Evolutionary conservation across 1,140 invertebrate genomes (phyloP).

Genomic region (Anastatus disparis): DNA sequence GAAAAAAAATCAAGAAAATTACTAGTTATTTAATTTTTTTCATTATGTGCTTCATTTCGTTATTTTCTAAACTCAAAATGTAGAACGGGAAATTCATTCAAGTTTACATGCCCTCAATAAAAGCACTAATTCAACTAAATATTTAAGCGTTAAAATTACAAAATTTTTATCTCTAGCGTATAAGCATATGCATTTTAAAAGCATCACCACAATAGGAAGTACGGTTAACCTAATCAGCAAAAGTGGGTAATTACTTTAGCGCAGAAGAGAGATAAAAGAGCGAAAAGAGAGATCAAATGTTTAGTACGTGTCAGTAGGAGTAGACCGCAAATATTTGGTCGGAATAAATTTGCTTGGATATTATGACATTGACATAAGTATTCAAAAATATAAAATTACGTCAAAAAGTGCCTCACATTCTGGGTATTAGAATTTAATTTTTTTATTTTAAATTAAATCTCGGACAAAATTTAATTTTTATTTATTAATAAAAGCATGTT

Average conservation of each 20-base stretch:
- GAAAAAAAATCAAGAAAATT: too few relatives aligned
- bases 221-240: conserved; percentile 5
- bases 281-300: conserved; percentile 1
- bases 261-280: too few relatives aligned
- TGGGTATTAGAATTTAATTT: neutral
- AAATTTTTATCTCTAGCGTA: too few relatives aligned
- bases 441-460: neutral
- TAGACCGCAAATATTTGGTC: conserved; percentile 17
- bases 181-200: too few relatives aligned
- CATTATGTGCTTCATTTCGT: too few relatives aligned
- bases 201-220: too few relatives aligned
- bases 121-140: too few relatives aligned
- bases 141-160: too few relatives aligned
- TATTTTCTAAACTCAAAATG: too few relatives aligned
- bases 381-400: neutral
- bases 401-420: neutral
- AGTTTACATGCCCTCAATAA: too few relatives aligned
- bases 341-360: conserved; percentile 2
- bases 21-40: too few relatives aligned
- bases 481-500: neutral
- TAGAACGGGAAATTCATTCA: too few relatives aligned
- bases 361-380: neutral
- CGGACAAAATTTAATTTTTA: neutral
- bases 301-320: neutral
- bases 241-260: conserved; percentile 10